These are phyloP conservation scores for Cartodere bifasciata DNA, from an alignment of 2,888 invertebrate species.

Conservation along the genomic window DNA sequence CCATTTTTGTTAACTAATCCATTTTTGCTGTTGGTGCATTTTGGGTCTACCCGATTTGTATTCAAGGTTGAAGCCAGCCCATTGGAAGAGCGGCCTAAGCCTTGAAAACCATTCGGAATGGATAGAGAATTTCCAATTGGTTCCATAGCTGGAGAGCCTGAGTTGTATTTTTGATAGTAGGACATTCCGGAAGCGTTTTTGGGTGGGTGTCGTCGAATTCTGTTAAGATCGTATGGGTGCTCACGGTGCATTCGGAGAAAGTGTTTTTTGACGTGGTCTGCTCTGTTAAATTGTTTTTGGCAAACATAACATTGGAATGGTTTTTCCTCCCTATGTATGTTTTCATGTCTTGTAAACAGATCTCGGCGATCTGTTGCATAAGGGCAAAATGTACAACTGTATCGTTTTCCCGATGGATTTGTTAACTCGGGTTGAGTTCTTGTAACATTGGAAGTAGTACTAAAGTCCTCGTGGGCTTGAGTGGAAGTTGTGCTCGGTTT, in stretches of 20 bases:
- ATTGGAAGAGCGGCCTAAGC: constrained; percentile 18
- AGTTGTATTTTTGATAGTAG: constrained; percentile 36
- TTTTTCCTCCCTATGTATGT: constrained; percentile 86
- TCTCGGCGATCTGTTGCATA: constrained; percentile 87
- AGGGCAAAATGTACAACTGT: constrained; percentile 77
- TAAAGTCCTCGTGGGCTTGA: constrained; percentile 10
- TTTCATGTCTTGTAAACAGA: constrained; percentile 82
- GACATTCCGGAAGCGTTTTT: constrained; percentile 45
- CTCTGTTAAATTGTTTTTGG: constrained; percentile 84
- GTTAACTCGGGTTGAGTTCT: constrained; percentile 10
- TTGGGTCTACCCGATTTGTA: constrained; percentile 7
- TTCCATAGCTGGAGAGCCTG: constrained; percentile 22
- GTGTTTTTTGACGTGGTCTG: constrained; percentile 91
- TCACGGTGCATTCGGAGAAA: constrained; percentile 86
- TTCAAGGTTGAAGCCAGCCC: constrained; percentile 9
- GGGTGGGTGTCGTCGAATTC: constrained; percentile 55
- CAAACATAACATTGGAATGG: constrained; percentile 90
- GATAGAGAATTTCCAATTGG: constrained; percentile 23
- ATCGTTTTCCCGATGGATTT: constrained; percentile 45
- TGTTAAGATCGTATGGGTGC: constrained; percentile 73
- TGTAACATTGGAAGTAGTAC: too few species aligned
- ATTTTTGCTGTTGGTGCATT: constrained; percentile 14
- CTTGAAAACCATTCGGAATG: constrained; percentile 29
- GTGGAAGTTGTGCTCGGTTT: constrained; percentile 25
- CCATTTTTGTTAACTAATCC: constrained; percentile 23